Evolutionary conservation across 2,888 invertebrate species (phyloP), one percentile per base, ranked within the genome.

Genomic region (Ormyrus rosae): DNA sequence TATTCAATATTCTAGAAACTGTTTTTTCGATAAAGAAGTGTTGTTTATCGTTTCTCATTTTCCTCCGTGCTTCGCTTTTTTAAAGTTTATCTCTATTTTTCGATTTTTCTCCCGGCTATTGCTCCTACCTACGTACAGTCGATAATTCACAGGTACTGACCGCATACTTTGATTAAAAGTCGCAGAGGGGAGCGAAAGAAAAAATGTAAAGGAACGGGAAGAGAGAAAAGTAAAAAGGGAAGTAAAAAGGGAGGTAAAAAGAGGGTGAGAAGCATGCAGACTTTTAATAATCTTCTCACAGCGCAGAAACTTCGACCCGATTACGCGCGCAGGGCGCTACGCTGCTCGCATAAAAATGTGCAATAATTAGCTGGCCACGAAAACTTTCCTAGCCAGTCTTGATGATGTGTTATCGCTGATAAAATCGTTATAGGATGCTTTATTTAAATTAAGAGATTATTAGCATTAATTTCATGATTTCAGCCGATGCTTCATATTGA

Each of bases 201-300:
- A 34, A 53, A 68, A 34, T 34, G 13, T 6, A 11, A 11, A 34
- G 53, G 67, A n/a, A 63, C 19, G 11, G n/a, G 34, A 53, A 72
- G 51, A 13, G 58, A 19, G 48, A 50, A 56, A 56, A 55, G 58
- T 34, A 58, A 51, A 67, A 55, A 65, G 56, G 51, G 60, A 51
- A 11, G 11, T 9, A 6, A 19, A 19, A 50, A 13, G 2, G n/a
- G n/a, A 68, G 4, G 50, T 58, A 71, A 51, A 58, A 19, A 19
- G 45, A 67, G 51, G 19, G n/a, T 6, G 60, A 48, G 19, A 58
- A 74, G 65, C 34, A 34, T 34, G 51, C 64, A 13, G 64, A 77
- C 56, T 63, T 78, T 76, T 78, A 71, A 71, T 71, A 78, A 78
- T 71, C 65, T 78, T 71, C 11, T 50, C 51, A 51, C 60, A 63